Conservation (phyloP, 2,888 invertebrate genomes). For the Cistogaster globosa region DNA sequence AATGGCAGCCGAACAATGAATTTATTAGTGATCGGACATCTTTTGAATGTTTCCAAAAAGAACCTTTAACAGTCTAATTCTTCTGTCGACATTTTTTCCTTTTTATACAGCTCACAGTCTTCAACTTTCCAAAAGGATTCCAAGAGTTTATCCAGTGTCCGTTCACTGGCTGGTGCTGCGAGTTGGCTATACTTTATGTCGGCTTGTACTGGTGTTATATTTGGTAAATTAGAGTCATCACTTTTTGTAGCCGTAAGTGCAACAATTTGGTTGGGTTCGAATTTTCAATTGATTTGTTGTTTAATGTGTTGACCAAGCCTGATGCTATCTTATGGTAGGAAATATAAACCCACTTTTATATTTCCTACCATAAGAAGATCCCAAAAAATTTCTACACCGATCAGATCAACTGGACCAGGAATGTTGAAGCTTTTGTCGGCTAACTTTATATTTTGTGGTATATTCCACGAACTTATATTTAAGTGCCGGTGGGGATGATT, state of each 20-base stretch:
- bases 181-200: too few relatives aligned
- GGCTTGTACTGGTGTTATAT: not conserved
- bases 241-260: not conserved
- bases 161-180: not conserved
- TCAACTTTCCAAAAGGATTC: constrained; percentile 31
- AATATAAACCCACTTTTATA: constrained; percentile 45
- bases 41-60: constrained; percentile 12
- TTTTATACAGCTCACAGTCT: not conserved
- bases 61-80: constrained; percentile 8
- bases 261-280: not conserved
- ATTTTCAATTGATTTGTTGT: too few relatives aligned
- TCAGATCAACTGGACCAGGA: constrained; percentile 44
- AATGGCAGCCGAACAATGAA: constrained; percentile 47
- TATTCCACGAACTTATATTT: constrained; percentile 7
- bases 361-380: too few relatives aligned
- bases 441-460: constrained; percentile 39
- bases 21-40: constrained; percentile 40
- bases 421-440: constrained; percentile 30
- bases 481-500: constrained; percentile 15
- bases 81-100: constrained; percentile 19
- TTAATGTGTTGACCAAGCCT: not conserved
- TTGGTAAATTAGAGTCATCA: not conserved
- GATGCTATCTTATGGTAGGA: constrained; percentile 44
- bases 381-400: constrained; percentile 44
- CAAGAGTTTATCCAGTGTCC: not conserved